Conservation (phyloP, 2,113 vertebrate species). For the Rhegmatorhina hoffmannsi region DNA sequence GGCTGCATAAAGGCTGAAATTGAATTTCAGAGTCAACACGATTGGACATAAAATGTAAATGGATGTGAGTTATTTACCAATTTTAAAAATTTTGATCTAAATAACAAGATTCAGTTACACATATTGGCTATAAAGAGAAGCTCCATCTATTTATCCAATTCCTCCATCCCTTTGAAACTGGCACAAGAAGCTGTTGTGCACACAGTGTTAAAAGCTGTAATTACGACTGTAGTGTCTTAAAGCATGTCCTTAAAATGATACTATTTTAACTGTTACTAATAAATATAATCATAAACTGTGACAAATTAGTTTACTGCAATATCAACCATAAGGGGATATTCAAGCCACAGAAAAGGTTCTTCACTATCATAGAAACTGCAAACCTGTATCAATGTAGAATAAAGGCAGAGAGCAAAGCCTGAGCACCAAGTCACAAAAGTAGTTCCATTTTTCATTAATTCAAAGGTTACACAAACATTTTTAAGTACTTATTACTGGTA, state of each 20-base stretch:
- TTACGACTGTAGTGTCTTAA: neutral
- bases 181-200: neutral
- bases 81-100: neutral
- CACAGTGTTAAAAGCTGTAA: neutral
- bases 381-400: neutral
- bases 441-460: neutral
- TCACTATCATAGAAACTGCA: neutral
- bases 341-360: neutral
- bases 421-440: neutral
- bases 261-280: neutral
- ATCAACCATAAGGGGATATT: neutral
- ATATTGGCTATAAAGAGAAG: neutral
- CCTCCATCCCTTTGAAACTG: neutral
- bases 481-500: neutral
- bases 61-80: neutral
- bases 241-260: neutral
- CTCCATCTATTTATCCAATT: neutral
- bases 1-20: neutral
- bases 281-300: neutral
- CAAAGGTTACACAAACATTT: neutral
- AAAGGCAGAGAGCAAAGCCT: neutral
- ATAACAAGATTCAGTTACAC: neutral
- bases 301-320: neutral
- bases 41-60: neutral
- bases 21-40: neutral